Evolutionary conservation across 2,888 invertebrate genomes (phyloP).

Genomic region (Hipparchia semele): DNA sequence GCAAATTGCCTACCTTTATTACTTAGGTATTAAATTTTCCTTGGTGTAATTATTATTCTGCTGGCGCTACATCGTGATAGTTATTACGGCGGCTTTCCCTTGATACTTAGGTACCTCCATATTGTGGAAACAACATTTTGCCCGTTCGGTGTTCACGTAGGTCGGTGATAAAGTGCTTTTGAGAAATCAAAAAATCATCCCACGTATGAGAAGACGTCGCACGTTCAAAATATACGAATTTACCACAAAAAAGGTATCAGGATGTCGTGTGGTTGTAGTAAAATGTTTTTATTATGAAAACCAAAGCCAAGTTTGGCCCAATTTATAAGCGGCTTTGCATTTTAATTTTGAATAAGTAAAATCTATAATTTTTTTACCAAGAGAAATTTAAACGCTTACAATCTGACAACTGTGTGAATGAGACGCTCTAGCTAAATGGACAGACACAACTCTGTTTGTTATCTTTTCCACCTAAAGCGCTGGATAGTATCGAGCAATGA

Average conservation of each 20-base stretch:
- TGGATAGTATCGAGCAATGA: too few relatives aligned
- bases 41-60: slow-evolving; percentile 7
- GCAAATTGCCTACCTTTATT: background rate
- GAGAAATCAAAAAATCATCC: slow-evolving; percentile 60
- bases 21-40: background rate
- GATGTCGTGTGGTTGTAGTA: slow-evolving; percentile 59
- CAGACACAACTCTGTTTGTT: too few relatives aligned
- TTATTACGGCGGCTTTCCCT: slow-evolving; percentile 10
- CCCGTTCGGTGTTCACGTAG: slow-evolving; percentile 35
- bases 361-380: too few relatives aligned
- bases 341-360: too few relatives aligned
- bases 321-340: slow-evolving; percentile 34
- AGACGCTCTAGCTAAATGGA: too few relatives aligned
- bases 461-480: too few relatives aligned
- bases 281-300: slow-evolving; percentile 69
- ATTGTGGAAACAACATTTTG: slow-evolving; percentile 11
- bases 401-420: too few relatives aligned
- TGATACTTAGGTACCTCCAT: slow-evolving; percentile 11
- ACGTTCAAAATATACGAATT: slow-evolving; percentile 55
- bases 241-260: slow-evolving; percentile 50
- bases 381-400: too few relatives aligned
- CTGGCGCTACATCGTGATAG: background rate
- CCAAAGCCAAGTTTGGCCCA: slow-evolving; percentile 51
- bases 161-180: slow-evolving; percentile 47
- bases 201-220: slow-evolving; percentile 55